A percentile compares a stretch with the other conserved stretches of the same genome.
Evolutionary conservation across 1,140 invertebrate species (phyloP).

Genomic region (Aphidius ervi): DNA sequence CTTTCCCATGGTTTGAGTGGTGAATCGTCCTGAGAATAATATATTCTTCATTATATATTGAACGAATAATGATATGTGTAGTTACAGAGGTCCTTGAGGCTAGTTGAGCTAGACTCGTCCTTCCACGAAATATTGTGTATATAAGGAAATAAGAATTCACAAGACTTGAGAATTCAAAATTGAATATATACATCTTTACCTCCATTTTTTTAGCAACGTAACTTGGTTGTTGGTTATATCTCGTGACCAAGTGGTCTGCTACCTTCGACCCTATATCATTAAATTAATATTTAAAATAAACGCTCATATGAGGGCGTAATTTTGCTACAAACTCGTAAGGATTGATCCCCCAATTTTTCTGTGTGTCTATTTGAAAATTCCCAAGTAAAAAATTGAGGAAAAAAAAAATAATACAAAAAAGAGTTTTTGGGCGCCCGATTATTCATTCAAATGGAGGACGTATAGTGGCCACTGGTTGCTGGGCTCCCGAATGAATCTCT

Average conservation of each 20-base stretch:
- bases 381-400: not conserved
- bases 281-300: constrained; percentile 47
- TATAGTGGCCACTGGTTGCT: constrained; percentile 23
- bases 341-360: not conserved
- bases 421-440: constrained; percentile 30
- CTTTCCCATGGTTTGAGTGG: constrained; percentile 5
- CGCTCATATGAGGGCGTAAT: constrained; percentile 42
- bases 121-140: constrained; percentile 12
- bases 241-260: constrained; percentile 18
- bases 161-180: constrained; percentile 7
- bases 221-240: no score
- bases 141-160: constrained; percentile 3
- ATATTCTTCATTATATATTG: not conserved
- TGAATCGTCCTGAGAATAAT: constrained; percentile 1
- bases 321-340: constrained; percentile 14
- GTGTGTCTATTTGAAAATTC: not conserved
- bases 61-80: not conserved
- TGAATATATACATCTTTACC: no score
- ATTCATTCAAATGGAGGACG: constrained; percentile 32
- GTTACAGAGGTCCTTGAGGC: constrained; percentile 16
- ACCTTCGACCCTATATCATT: constrained; percentile 36
- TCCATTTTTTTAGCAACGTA: no score
- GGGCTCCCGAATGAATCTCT: constrained; percentile 38
- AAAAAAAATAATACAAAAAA: not conserved
- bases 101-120: constrained; percentile 5